Conservation (phyloP, 2,888 invertebrate species). For the Ephialtes manifestator region DNA sequence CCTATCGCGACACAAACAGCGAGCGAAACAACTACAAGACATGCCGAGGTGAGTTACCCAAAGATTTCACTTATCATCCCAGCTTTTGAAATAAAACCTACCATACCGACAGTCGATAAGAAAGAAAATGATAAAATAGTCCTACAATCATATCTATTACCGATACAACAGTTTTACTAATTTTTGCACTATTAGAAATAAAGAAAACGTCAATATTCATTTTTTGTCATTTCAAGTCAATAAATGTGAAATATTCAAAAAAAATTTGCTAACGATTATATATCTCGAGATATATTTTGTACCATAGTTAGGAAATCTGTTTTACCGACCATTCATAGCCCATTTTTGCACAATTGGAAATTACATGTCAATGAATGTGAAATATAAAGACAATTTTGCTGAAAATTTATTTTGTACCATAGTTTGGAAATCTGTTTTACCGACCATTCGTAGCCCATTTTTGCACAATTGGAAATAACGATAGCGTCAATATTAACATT, state of each 20-base stretch:
- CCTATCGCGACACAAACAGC: constrained; percentile 97
- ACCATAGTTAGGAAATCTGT: no score
- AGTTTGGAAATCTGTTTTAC: no score
- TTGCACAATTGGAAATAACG: no score
- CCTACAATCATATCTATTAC: background rate
- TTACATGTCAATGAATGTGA: no score
- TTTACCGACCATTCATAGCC: no score
- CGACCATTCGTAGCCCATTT: no score
- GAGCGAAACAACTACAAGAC: constrained; percentile 91
- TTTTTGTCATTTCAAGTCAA: background rate
- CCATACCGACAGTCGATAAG: constrained; percentile 34
- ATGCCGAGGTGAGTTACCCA: constrained; percentile 82
- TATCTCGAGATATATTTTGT: no score
- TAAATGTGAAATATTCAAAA: no score
- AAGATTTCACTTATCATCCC: background rate
- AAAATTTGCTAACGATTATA: no score
- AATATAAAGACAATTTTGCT: no score
- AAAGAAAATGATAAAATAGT: background rate
- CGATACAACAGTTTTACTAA: background rate
- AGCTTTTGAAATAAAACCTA: background rate
- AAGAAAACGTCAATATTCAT: background rate
- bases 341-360: no score
- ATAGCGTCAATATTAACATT: background rate
- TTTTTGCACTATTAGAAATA: background rate
- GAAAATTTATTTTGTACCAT: no score